Conservation (phyloP, 2,888 invertebrate species). For the Plusia festucae region DNA sequence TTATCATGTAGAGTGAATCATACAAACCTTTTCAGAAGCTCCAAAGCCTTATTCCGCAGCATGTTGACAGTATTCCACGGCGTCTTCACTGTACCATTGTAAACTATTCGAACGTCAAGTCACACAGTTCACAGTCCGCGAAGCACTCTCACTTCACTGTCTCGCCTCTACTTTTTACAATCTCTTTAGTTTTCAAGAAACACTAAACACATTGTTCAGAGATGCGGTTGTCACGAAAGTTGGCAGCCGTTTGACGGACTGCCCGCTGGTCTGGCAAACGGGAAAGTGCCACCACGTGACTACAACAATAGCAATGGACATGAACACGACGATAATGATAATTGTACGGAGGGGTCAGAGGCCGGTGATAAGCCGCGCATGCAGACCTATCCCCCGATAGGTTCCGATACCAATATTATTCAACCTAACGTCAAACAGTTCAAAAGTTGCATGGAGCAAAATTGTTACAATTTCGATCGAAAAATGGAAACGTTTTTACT, state of each 20-base stretch:
- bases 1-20: conserved; percentile 17
- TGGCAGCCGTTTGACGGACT: conserved; percentile 72
- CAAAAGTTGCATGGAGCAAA: background rate
- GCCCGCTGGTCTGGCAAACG: conserved; percentile 61
- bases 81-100: conserved; percentile 44
- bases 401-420: background rate
- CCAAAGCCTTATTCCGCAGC: conserved; percentile 71
- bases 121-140: conserved; percentile 28
- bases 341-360: conserved; percentile 53
- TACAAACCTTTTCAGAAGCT: conserved; percentile 64
- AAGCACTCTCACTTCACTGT: conserved; percentile 46
- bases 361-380: conserved; percentile 46
- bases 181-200: conserved; percentile 39
- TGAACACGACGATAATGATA: conserved; percentile 45
- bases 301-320: conserved; percentile 68
- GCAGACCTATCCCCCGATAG: background rate
- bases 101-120: conserved; percentile 20
- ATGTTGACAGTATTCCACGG: conserved; percentile 59
- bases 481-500: background rate
- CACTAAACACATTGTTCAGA: conserved; percentile 48
- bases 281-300: conserved; percentile 71
- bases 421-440: background rate
- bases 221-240: conserved; percentile 76
- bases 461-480: background rate
- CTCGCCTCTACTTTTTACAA: conserved; percentile 19